Conservation (phyloP, 2,888 invertebrate genomes). For the Eupithecia abbreviata region DNA sequence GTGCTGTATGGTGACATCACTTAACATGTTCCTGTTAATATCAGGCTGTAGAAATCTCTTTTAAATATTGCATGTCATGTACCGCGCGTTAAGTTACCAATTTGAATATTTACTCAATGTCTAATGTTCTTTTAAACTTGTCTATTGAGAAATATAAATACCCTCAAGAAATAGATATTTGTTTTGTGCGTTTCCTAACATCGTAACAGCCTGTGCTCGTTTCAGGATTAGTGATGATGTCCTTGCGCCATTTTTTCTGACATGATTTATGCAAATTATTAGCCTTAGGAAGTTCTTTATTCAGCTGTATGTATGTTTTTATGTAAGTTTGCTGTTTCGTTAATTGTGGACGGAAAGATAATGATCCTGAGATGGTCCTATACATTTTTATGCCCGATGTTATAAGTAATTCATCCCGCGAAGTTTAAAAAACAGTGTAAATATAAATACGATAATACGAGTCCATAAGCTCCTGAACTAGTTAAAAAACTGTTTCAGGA, state of each 20-base stretch:
- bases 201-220: not conserved
- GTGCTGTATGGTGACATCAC: conserved; percentile 53
- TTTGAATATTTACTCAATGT: conserved; percentile 26
- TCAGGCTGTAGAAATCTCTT: conserved; percentile 39
- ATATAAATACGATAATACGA: no score
- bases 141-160: conserved; percentile 5
- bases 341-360: not conserved
- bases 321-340: not conserved
- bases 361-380: no score
- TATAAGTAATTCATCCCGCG: no score
- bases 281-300: not conserved
- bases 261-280: not conserved
- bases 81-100: conserved; percentile 35
- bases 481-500: no score
- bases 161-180: not conserved
- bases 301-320: not conserved
- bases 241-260: not conserved
- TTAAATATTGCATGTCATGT: conserved; percentile 52
- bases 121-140: conserved; percentile 9
- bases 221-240: not conserved
- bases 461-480: no score
- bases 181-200: not conserved
- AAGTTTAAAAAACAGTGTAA: no score
- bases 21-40: conserved; percentile 64
- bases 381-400: no score